Percentiles rank a stretch among this genome's conserved stretches.
Evolutionary conservation across 2,888 invertebrate species (phyloP).

Genomic region (Argynnis bischoffii): DNA sequence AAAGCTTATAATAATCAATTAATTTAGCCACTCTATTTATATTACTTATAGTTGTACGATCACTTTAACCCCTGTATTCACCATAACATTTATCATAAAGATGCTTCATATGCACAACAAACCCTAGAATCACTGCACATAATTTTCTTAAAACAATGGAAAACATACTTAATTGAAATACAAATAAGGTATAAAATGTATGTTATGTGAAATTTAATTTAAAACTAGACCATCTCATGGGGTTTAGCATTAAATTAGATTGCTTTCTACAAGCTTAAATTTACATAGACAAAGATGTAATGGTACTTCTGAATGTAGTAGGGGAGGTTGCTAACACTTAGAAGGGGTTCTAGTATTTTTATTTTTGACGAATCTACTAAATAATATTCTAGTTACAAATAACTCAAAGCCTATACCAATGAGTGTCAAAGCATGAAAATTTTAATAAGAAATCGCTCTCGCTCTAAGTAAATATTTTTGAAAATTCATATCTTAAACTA

Average conservation of each 20-base stretch:
- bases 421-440: too few relatives aligned
- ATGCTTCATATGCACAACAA: constrained; percentile 14
- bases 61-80: constrained; percentile 7
- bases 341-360: background rate
- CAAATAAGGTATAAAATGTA: constrained; percentile 35
- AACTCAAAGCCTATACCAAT: too few relatives aligned
- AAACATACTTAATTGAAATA: constrained; percentile 13
- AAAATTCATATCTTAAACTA: too few relatives aligned
- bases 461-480: too few relatives aligned
- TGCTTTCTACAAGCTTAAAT: constrained; percentile 71
- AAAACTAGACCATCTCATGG: constrained; percentile 65
- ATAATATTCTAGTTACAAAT: too few relatives aligned
- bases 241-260: constrained; percentile 74
- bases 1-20: too few relatives aligned
- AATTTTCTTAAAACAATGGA: constrained; percentile 15
- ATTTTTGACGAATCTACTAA: too few relatives aligned
- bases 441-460: too few relatives aligned
- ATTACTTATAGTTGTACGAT: background rate
- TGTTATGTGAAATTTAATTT: constrained; percentile 58
- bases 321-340: background rate
- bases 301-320: constrained; percentile 1
- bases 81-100: constrained; percentile 20
- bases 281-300: constrained; percentile 62
- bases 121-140: constrained; percentile 15
- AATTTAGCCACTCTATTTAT: too few relatives aligned